Base-by-base conservation (phyloP, 2,113 vertebrate genomes). In the Donacobius atricapilla region DNA sequence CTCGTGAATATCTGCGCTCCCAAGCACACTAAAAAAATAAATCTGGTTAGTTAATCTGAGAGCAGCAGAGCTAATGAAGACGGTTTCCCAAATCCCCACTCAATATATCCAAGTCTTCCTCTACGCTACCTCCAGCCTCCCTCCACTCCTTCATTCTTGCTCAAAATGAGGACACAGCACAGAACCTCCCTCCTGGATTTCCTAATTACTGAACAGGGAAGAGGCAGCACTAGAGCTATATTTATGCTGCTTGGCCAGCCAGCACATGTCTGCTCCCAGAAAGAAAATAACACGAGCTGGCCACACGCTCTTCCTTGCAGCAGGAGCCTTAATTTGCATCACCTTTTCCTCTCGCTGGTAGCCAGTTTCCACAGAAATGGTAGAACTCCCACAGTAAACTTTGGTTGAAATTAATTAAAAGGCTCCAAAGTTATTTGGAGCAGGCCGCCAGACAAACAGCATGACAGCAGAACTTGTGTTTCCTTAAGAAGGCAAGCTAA, bases 41-140 rank as follows among this genome's bases (percentile, higher is more conserved):
- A 92, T 94, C 93, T 78, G 93, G 86, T 92, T 92, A 81, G 89
- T 92, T 93, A 94, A 97, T 96, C 51, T 89, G 95, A 94, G 76
- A 92, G 83, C 72, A 78, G 72, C 80, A 90, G 51, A 94, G 89
- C 89, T 97, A 96, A 95, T 96, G 95, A 95, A 94, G 87, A 75
- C 86, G 37, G 69, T 25, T 94, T 97, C 91, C 93, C 96, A 97
- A 96, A 96, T 96, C 94, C 94, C 95, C 44, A 94, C 72, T 90
- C 93, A 97, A 97, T 95, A 97, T 94, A 92, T 92, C 93, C 91
- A 84, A 92, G 86, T 82, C 89, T 57, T 94, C 51, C 91, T 86
- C 69, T 39, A 86, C 2, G 15, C 42, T 83, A 11, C 86, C 92
- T 96, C 72, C 71, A 93, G 66, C 42, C 58, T 90, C 60, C 56